Evolutionary conservation across 2,113 vertebrate genomes (phyloP), one percentile per base, ranked within the genome.

Genomic region (Hymenochirus boettgeri): DNA sequence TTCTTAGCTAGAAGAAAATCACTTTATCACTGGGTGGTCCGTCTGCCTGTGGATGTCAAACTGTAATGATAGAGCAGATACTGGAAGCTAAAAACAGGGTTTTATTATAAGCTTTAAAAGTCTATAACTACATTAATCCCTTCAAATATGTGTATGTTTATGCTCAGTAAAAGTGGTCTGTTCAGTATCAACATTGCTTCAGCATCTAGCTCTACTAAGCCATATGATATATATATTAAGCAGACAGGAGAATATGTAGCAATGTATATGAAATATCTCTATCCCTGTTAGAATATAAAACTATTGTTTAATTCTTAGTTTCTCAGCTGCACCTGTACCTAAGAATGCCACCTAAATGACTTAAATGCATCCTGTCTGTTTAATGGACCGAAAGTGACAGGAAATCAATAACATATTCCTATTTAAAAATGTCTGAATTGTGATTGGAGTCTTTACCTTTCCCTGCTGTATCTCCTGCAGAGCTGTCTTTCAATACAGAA

Each of bases 321-420:
- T n/a, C 6, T 18, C 55, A 31, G 33, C 50, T 29, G 39, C 35
- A 46, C 33, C 67, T 64, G 37, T 56, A 61, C 18, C 29, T 13
- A 37, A 37, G 26, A 37, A 52, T 24, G 24, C 25, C 19, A 29
- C 37, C 35, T 64, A 75, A 75, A 72, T 69, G 57, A 75, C 63
- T 56, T 61, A 61, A 75, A 75, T 64, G 71, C 57, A 61, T 69
- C 74, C 65, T 73, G 71, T 55, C 69, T 62, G 63, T 42, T 63
- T 71, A 73, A 75, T 65, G 69, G 60, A 67, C 50, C 53, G 64
- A 69, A 62, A 53, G 58, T 73, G 71, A 72, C 74, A 75, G 51
- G 63, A 75, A 75, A 75, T 75, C 71, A 73, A 75, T 75, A 70
- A 54, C 64, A 69, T 65, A 75, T 73, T 71, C 71, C 69, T 33